Percentiles rank a stretch among this genome's conserved stretches.
Evolutionary conservation across 2,797 vertebrate species (phyloP).

Genomic region (Dicrostonyx torquatus): DNA sequence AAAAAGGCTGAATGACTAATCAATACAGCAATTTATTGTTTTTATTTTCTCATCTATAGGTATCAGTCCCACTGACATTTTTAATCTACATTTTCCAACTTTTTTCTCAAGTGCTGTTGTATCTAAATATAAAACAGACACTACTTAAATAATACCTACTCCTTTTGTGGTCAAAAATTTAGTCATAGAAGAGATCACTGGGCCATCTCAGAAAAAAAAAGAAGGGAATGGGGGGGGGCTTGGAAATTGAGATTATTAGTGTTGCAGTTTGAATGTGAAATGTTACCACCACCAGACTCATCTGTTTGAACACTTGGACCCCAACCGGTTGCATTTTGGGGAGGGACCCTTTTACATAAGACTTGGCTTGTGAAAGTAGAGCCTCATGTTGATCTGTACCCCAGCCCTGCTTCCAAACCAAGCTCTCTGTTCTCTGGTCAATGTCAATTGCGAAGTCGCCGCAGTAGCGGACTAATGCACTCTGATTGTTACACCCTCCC

Average conservation of each 20-base stretch:
- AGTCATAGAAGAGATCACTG: neutral
- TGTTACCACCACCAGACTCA: neutral
- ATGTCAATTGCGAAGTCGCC: neutral
- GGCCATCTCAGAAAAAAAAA: neutral
- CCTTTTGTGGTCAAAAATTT: slow-evolving; percentile 35
- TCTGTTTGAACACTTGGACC: neutral
- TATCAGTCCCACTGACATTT: neutral
- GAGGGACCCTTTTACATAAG: neutral
- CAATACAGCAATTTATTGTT: neutral
- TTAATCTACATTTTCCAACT: neutral
- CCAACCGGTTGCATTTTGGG: neutral
- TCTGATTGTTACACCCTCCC: neutral
- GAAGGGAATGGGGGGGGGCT: neutral
- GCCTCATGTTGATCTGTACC: neutral
- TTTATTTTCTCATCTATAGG: neutral
- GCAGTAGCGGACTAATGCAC: neutral
- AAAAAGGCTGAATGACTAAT: neutral
- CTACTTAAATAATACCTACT: neutral
- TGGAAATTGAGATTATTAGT: neutral
- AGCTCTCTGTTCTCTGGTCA: neutral
- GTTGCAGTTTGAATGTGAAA: neutral
- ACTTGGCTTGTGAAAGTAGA: neutral
- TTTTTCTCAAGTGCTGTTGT: neutral
- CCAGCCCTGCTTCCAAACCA: neutral
- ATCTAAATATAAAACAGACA: slow-evolving; percentile 36